Percentiles rank a stretch among this genome's conserved stretches.
Conservation (phyloP, 2,888 invertebrate species). For the Ceraclea dissimilis region DNA sequence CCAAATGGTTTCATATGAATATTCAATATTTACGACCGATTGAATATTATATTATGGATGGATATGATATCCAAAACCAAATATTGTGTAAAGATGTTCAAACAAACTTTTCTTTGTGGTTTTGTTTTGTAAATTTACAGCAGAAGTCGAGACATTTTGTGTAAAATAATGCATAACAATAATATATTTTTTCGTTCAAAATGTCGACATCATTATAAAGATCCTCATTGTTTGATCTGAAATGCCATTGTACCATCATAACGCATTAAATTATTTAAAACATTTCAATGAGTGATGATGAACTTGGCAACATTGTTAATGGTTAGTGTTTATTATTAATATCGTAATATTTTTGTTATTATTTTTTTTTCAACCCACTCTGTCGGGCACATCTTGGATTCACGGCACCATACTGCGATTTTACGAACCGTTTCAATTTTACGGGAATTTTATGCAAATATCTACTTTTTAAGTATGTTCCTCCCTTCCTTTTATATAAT, state of each 20-base stretch:
- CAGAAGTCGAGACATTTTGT: too few relatives aligned
- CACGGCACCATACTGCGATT: slow-evolving; percentile 10
- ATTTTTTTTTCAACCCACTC: neutral
- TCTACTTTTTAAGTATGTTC: neutral
- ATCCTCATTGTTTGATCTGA: neutral
- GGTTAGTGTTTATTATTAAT: neutral
- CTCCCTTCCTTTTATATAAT: slow-evolving; percentile 2
- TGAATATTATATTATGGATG: too few relatives aligned
- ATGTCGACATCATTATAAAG: too few relatives aligned
- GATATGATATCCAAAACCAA: too few relatives aligned
- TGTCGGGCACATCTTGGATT: neutral
- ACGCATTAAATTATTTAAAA: neutral
- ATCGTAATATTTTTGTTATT: neutral
- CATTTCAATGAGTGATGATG: neutral
- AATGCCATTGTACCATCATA: neutral
- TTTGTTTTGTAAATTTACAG: too few relatives aligned
- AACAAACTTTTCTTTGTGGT: too few relatives aligned
- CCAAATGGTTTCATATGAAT: too few relatives aligned
- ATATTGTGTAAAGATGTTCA: too few relatives aligned
- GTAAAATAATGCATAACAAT: too few relatives aligned
- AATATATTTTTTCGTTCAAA: too few relatives aligned
- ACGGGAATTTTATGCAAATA: slow-evolving; percentile 16
- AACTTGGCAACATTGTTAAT: neutral
- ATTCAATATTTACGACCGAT: too few relatives aligned
- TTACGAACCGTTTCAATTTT: slow-evolving; percentile 14